Evolutionary conservation across 30 jellyfish, hydroid and myxozoan species (phyloP), one percentile per base, ranked within the genome.

Genomic region (Pseudorhiza aurosa): DNA sequence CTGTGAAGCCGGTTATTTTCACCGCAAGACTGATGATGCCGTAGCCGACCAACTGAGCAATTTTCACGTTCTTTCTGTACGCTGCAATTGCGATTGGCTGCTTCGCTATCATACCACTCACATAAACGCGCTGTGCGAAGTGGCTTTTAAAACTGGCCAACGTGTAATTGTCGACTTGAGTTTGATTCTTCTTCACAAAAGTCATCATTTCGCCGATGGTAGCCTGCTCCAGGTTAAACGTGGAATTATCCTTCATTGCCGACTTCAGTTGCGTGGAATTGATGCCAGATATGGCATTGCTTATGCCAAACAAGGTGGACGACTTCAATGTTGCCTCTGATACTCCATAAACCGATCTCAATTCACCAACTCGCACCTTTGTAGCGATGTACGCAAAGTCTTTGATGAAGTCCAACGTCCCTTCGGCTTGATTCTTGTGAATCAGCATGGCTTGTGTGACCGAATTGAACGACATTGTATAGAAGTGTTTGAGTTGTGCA

Each of bases 21-120:
- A 26, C 14, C 2, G 87, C 87, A 0, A 74, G 87, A 10, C 32
- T 29, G 31, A 51, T 30, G 36, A 74, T 17, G 8, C 37, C 33
- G 6, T 55, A 25, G 14, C 57, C 58, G 12, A 62, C 12, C 0
- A 74, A 10, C 40, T 74, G 75, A 17, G 73, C 9, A 17, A 74
- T 74, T 25, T 64, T 5, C 2, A 74, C 55, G 55, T 76, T 76
- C 55, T 74, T 30, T 17, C 1, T 37, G 43, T 21, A 74, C 9
- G 87, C 87, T 18, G 87, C 62, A 17, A 21, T 19, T 21, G 35
- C 75, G 26, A 74, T 55, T 25, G 89, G 89, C 43, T 58, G 89
- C n/a, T 12, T 17, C 1, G 73, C 31, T 8, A 15, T 1, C 17
- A 28, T 28, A n/a, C 22, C 10, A n/a, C 65, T 17, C 29, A 9